These are phyloP conservation scores for Typhlichthys eigenmanni DNA, from an alignment of 2,797 vertebrate genomes.

Conservation along the genomic window DNA sequence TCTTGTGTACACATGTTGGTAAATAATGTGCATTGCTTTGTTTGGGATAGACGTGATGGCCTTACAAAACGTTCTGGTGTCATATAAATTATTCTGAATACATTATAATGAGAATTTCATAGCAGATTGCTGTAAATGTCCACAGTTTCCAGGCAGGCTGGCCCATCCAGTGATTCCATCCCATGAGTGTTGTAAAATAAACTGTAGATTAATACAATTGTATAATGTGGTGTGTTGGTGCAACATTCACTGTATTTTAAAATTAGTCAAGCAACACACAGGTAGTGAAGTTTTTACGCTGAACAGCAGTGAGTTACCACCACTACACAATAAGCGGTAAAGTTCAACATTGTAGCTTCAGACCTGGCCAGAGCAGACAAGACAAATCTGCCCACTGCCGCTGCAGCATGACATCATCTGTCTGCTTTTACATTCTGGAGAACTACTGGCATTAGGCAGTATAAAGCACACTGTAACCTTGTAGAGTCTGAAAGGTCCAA, in stretches of 20 bases:
- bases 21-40: no score
- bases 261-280: conserved; percentile 31
- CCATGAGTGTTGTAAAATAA: conserved; percentile 3
- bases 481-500: conserved; percentile 26
- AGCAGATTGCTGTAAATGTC: no score
- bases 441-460: conserved; percentile 22
- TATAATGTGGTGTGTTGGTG: no score
- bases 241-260: not conserved
- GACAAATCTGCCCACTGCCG: conserved; percentile 51
- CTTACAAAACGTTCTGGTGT: no score
- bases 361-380: conserved; percentile 27
- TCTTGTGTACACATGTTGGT: no score
- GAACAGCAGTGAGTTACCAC: no score
- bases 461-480: conserved; percentile 52
- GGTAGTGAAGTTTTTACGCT: no score
- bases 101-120: no score
- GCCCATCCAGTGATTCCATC: conserved; percentile 23
- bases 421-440: conserved; percentile 51
- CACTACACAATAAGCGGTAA: not conserved
- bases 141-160: conserved; percentile 3
- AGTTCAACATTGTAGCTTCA: not conserved
- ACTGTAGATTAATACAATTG: no score
- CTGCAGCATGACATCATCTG: conserved; percentile 66
- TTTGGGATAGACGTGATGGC: no score
- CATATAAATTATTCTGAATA: not conserved